A percentile compares a stretch with the other conserved stretches of the same genome.
Evolutionary conservation across 2,797 vertebrate species (phyloP).

Genomic region (Alosa sapidissima): DNA sequence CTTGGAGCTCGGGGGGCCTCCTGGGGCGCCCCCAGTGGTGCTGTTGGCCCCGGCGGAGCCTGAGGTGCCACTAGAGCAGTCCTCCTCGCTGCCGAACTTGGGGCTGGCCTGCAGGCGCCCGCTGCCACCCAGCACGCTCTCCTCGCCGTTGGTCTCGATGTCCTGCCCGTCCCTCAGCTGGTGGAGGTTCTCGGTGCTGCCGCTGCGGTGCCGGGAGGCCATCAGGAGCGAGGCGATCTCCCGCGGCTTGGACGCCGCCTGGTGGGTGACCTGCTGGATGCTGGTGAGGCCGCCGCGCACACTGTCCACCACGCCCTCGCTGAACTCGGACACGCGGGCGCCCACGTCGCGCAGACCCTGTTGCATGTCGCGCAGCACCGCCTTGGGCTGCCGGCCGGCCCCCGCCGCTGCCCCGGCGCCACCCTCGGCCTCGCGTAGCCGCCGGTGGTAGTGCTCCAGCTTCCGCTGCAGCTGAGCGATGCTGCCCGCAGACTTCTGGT

Average conservation of each 20-base stretch:
- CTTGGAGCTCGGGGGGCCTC: conserved; percentile 88
- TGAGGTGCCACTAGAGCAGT: conserved; percentile 95
- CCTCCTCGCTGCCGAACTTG: conserved; percentile 94
- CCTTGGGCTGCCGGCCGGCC: conserved; percentile 88
- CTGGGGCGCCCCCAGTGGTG: conserved; percentile 79
- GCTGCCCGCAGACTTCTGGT: conserved; percentile 94
- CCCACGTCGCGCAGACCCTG: conserved; percentile 95
- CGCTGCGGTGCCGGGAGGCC: conserved; percentile 83
- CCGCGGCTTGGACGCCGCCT: conserved; percentile 92
- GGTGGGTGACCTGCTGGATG: conserved; percentile 95
- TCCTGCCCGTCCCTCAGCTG: conserved; percentile 89
- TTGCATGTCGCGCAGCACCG: conserved; percentile 95
- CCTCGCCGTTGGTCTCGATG: conserved; percentile 70
- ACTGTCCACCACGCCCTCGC: conserved; percentile 95
- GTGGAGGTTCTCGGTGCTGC: conserved; percentile 92
- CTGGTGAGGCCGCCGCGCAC: conserved; percentile 94
- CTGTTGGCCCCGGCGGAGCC: conserved; percentile 93
- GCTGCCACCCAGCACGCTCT: conserved; percentile 65
- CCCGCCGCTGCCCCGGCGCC: conserved; percentile 87
- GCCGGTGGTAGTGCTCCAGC: conserved; percentile 94
- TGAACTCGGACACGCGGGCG: conserved; percentile 93
- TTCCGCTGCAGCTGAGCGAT: conserved; percentile 96
- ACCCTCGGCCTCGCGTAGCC: conserved; percentile 91
- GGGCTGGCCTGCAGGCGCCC: conserved; percentile 88
- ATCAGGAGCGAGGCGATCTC: conserved; percentile 89